Evolutionary conservation across 2,797 vertebrate species (phyloP).

Genomic region (Ataeniobius toweri): DNA sequence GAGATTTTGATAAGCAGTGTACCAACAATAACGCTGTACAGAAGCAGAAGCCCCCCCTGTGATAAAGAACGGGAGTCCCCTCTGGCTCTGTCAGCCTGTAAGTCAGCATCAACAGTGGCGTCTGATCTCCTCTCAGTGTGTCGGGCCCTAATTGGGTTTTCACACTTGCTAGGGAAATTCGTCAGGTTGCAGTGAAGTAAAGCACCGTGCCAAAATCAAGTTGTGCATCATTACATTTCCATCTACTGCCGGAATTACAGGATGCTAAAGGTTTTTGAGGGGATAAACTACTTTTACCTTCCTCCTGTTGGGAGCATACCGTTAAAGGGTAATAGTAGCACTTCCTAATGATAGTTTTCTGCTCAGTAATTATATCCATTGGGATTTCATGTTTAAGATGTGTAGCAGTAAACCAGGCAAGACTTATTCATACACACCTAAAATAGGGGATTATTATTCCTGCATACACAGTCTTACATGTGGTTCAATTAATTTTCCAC

Average conservation of each 20-base stretch:
- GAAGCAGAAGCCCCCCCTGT: slow-evolving; percentile 34
- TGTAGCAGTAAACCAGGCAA: slow-evolving; percentile 39
- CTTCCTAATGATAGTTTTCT: slow-evolving; percentile 44
- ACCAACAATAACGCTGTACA: slow-evolving; percentile 40
- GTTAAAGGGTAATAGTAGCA: slow-evolving; percentile 48
- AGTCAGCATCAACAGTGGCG: slow-evolving; percentile 47
- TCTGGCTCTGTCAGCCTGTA: slow-evolving; percentile 48
- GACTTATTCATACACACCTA: slow-evolving; percentile 50
- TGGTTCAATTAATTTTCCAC: slow-evolving; percentile 58
- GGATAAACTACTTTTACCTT: slow-evolving; percentile 32
- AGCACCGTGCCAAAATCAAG: slow-evolving; percentile 48
- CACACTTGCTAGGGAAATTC: slow-evolving; percentile 63
- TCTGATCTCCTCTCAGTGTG: slow-evolving; percentile 54
- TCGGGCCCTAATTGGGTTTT: slow-evolving; percentile 64
- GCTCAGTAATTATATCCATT: slow-evolving; percentile 54
- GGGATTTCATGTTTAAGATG: slow-evolving; percentile 56
- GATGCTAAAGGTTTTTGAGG: slow-evolving; percentile 25
- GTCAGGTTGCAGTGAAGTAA: slow-evolving; percentile 65
- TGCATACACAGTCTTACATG: slow-evolving; percentile 42
- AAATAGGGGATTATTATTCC: slow-evolving; percentile 60
- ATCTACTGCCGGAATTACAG: slow-evolving; percentile 31
- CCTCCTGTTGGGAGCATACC: slow-evolving; percentile 42
- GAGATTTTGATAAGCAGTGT: slow-evolving; percentile 51
- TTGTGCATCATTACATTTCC: slow-evolving; percentile 39
- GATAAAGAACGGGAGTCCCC: slow-evolving; percentile 52